Evolutionary conservation across 2,888 invertebrate genomes (phyloP).

Genomic region (Gymnosoma rotundatum): DNA sequence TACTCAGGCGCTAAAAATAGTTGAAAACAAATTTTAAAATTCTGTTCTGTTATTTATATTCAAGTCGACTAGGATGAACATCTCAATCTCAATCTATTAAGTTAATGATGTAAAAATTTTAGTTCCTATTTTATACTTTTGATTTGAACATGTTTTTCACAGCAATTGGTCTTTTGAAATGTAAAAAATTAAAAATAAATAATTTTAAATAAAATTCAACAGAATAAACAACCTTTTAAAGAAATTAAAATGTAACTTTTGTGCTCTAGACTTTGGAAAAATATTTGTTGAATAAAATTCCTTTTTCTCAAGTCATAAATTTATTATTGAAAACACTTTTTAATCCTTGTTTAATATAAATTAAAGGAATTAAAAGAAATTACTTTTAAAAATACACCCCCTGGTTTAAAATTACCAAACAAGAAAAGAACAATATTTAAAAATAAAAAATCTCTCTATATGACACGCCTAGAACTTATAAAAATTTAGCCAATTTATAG

Average conservation of each 20-base stretch:
- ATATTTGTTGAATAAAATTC: slow-evolving; percentile 13
- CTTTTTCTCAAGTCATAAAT: slow-evolving; percentile 60
- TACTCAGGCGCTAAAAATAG: too few relatives aligned
- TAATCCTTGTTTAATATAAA: slow-evolving; percentile 63
- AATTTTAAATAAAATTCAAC: slow-evolving; percentile 24
- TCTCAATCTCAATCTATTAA: not conserved
- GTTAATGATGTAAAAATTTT: not conserved
- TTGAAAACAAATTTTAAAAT: too few relatives aligned
- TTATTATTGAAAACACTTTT: slow-evolving; percentile 41
- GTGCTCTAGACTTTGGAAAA: slow-evolving; percentile 28
- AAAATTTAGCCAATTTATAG: slow-evolving; percentile 16
- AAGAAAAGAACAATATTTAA: slow-evolving; percentile 58
- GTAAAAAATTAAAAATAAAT: slow-evolving; percentile 27
- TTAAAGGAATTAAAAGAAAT: slow-evolving; percentile 44
- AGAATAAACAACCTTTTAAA: slow-evolving; percentile 48
- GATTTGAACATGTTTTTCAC: slow-evolving; percentile 46
- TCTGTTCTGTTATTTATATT: not conserved
- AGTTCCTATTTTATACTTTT: not conserved
- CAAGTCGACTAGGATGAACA: not conserved
- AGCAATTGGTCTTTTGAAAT: slow-evolving; percentile 55
- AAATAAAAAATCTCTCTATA: slow-evolving; percentile 45
- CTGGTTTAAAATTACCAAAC: slow-evolving; percentile 17
- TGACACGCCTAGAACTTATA: slow-evolving; percentile 57
- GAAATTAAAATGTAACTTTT: slow-evolving; percentile 55
- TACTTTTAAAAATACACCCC: slow-evolving; percentile 38